Evolutionary conservation across 2,113 vertebrate species (phyloP).

Genomic region (Naja naja): DNA sequence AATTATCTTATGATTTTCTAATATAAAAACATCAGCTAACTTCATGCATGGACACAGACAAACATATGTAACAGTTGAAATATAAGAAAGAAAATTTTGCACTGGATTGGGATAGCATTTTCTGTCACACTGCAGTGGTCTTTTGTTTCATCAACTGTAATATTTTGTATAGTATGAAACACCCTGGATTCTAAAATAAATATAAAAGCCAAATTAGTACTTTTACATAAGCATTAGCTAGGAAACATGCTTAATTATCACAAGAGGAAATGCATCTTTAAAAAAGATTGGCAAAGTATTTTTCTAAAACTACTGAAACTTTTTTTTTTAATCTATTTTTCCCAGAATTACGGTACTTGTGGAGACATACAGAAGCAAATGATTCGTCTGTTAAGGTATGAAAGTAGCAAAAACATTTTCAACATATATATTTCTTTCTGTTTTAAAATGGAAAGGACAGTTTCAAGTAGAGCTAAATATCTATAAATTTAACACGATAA

Average conservation of each 20-base stretch:
- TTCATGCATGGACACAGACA: not conserved
- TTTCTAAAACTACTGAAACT: not conserved
- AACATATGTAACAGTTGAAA: not conserved
- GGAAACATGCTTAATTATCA: not conserved
- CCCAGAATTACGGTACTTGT: not conserved
- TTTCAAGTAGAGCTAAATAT: not conserved
- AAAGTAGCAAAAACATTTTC: not conserved
- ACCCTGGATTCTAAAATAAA: not conserved
- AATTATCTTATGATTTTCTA: not conserved
- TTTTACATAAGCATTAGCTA: not conserved
- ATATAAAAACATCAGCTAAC: not conserved
- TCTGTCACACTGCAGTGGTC: not conserved
- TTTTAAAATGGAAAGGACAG: not conserved
- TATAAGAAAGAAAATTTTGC: not conserved
- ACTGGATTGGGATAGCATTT: not conserved
- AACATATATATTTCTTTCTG: not conserved
- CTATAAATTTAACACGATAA: not conserved
- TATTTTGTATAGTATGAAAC: not conserved
- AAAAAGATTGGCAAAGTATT: not conserved
- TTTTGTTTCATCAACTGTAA: not conserved
- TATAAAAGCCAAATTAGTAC: not conserved
- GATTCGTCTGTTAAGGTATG: not conserved
- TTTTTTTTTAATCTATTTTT: not conserved
- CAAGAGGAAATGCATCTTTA: not conserved
- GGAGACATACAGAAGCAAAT: not conserved